A percentile compares a stretch with the other conserved stretches of the same genome.
Conservation (phyloP, 2,113 vertebrate genomes). For the Oxyura jamaicensis region DNA sequence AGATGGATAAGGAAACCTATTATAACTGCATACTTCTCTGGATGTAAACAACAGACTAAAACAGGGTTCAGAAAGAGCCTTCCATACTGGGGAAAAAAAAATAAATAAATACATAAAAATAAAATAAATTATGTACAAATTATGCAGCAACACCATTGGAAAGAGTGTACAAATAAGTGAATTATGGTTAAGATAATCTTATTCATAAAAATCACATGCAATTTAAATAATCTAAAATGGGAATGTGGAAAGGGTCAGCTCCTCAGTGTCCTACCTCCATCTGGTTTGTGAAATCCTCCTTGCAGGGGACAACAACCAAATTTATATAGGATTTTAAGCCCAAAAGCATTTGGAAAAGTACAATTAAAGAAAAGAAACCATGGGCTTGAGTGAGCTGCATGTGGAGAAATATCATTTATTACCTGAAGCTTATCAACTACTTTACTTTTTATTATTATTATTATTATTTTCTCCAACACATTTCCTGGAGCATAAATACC, state of each 20-base stretch:
- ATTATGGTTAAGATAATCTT: background rate
- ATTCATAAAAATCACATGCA: background rate
- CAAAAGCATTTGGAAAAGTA: background rate
- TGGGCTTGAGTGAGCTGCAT: background rate
- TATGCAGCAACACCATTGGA: background rate
- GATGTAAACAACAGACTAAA: background rate
- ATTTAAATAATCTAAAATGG: background rate
- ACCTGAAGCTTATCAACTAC: background rate
- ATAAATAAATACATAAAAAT: background rate
- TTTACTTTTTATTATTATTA: background rate
- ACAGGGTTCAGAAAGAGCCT: background rate
- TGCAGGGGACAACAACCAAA: background rate
- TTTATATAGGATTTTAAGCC: background rate
- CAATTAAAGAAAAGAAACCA: background rate
- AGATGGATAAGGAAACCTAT: accelerated
- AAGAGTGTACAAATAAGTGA: background rate
- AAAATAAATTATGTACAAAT: background rate
- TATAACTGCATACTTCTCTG: background rate
- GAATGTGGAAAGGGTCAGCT: background rate
- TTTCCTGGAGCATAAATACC: background rate
- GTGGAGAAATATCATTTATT: background rate
- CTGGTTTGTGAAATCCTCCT: background rate
- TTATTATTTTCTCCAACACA: background rate
- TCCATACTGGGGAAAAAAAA: background rate
- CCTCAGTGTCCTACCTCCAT: background rate